These are phyloP conservation scores for Ichneumoninae sp. DNA, from an alignment of 2,888 invertebrate genomes.

Conservation along the genomic window DNA sequence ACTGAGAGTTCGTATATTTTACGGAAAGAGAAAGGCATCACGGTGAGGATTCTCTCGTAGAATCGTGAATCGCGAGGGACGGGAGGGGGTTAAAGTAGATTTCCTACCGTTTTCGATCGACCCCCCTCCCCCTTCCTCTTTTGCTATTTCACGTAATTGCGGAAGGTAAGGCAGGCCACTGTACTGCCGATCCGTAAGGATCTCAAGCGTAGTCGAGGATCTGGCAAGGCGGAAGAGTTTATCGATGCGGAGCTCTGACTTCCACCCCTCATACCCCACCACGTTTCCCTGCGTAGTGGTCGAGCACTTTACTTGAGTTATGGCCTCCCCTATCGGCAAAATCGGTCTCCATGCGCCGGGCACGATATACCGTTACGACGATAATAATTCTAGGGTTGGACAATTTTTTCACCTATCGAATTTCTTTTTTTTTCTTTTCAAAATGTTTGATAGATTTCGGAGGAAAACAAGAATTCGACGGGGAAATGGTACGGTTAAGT, in stretches of 20 bases:
- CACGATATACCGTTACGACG: not conserved
- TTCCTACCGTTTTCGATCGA: conserved; percentile 17
- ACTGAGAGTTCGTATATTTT: conserved; percentile 60
- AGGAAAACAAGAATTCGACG: not conserved
- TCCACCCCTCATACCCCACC: too few species aligned
- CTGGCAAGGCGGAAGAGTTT: conserved; percentile 55
- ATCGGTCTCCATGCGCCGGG: not conserved
- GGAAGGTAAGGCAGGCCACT: conserved; percentile 22
- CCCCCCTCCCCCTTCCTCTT: not conserved
- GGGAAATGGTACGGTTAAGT: too few species aligned
- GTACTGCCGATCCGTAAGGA: conserved; percentile 11
- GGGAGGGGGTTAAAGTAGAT: conserved; percentile 33
- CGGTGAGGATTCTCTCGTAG: conserved; percentile 38
- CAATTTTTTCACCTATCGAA: not conserved
- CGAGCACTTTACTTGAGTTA: conserved; percentile 24
- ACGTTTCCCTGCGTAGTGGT: not conserved
- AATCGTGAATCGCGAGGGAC: conserved; percentile 33
- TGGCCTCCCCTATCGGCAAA: not conserved
- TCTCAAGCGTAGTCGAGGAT: conserved; percentile 29
- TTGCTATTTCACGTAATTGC: conserved; percentile 59
- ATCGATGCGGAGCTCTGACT: conserved; percentile 24
- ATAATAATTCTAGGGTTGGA: not conserved
- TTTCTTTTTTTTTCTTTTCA: not conserved
- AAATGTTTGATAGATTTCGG: not conserved
- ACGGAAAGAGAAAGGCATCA: conserved; percentile 38